A percentile compares a stretch with the other conserved stretches of the same genome.
Conservation (phyloP, 2,888 invertebrate genomes). For the Germaria angustata region DNA sequence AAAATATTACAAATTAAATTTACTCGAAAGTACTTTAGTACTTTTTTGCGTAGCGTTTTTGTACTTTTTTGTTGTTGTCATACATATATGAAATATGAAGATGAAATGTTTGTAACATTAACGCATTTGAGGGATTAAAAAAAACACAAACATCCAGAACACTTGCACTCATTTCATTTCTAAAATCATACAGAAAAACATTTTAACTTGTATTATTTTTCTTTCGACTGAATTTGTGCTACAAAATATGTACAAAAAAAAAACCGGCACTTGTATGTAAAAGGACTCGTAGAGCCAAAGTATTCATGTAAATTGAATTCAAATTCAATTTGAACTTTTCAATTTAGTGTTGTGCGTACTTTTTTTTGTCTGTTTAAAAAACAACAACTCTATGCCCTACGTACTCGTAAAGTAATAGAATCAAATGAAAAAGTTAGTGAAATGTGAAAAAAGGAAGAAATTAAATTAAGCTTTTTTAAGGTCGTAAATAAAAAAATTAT, state of each 20-base stretch:
- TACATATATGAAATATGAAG: slow-evolving; percentile 33
- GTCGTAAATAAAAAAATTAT: slow-evolving; percentile 40
- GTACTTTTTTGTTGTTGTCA: neutral
- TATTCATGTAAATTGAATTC: slow-evolving; percentile 76
- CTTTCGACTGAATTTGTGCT: slow-evolving; percentile 15
- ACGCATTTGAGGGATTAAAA: slow-evolving; percentile 59
- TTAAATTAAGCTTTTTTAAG: slow-evolving; percentile 55
- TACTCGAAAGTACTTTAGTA: slow-evolving; percentile 51
- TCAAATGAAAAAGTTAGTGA: slow-evolving; percentile 53
- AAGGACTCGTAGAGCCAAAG: slow-evolving; percentile 36
- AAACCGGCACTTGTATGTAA: slow-evolving; percentile 3
- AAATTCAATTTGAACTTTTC: slow-evolving; percentile 80
- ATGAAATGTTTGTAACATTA: slow-evolving; percentile 50
- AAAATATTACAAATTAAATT: slow-evolving; percentile 65
- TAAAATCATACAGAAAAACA: slow-evolving; percentile 44
- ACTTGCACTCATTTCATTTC: slow-evolving; percentile 48
- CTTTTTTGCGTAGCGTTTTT: slow-evolving; percentile 9
- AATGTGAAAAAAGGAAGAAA: slow-evolving; percentile 33
- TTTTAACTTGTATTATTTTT: slow-evolving; percentile 42
- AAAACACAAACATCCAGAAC: neutral
- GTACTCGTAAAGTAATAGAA: slow-evolving; percentile 5
- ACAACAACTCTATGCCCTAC: slow-evolving; percentile 29
- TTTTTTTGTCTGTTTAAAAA: neutral
- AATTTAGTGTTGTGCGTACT: slow-evolving; percentile 71
- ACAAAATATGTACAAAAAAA: neutral